Evolutionary conservation across 2,888 invertebrate genomes (phyloP).

Genomic region (Melieria picta): DNA sequence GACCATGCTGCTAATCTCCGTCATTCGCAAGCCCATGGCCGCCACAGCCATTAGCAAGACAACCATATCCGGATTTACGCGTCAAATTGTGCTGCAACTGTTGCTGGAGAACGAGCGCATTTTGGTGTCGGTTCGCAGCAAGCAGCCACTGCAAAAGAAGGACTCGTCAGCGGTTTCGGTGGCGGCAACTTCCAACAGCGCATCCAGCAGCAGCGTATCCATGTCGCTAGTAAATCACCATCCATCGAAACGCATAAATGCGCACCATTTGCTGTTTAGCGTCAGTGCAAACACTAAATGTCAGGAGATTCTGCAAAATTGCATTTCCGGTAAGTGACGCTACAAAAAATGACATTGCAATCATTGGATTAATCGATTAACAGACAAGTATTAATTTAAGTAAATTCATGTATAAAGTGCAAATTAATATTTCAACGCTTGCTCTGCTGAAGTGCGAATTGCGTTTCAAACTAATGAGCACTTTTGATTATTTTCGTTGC

Average conservation of each 20-base stretch:
- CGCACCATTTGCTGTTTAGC: slow-evolving; percentile 77
- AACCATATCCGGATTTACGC: slow-evolving; percentile 84
- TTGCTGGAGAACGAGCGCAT: slow-evolving; percentile 87
- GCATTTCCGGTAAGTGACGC: slow-evolving; percentile 65
- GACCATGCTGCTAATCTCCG: slow-evolving; percentile 75
- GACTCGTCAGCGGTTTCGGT: slow-evolving; percentile 52
- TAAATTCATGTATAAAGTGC: too few relatives aligned
- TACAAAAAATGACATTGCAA: too few relatives aligned
- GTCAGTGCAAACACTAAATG: slow-evolving; percentile 82
- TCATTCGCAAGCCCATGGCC: slow-evolving; percentile 51
- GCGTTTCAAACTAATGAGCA: neutral
- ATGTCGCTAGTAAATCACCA: slow-evolving; percentile 67
- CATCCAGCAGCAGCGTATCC: slow-evolving; percentile 49
- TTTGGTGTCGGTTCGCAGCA: slow-evolving; percentile 75
- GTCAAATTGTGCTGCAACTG: slow-evolving; percentile 85
- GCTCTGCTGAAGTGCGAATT: too few relatives aligned
- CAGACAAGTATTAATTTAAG: too few relatives aligned
- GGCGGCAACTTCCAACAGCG: slow-evolving; percentile 38
- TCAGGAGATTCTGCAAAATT: slow-evolving; percentile 77
- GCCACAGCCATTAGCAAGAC: slow-evolving; percentile 25
- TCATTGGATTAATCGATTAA: too few relatives aligned
- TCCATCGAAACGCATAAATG: slow-evolving; percentile 78
- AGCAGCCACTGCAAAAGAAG: slow-evolving; percentile 59
- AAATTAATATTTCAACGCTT: too few relatives aligned
- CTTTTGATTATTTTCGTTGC: too few relatives aligned